Conservation (phyloP, 2,113 vertebrate species). For the Crotalus tigris region DNA sequence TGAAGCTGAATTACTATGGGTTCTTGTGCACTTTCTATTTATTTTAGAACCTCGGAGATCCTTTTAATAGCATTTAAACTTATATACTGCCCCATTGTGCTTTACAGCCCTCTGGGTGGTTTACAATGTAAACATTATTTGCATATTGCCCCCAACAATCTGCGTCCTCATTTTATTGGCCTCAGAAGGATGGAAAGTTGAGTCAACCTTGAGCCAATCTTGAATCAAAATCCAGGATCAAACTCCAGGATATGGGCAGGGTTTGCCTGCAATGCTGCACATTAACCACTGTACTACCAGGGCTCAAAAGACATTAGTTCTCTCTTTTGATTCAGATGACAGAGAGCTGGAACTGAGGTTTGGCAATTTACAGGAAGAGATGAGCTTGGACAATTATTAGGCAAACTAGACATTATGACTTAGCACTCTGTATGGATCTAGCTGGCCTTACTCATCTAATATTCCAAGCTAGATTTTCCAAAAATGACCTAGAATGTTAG, state of each 20-base stretch:
- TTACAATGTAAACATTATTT: not conserved
- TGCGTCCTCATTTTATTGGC: too few relatives aligned
- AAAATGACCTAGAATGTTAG: not conserved
- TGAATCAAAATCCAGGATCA: too few relatives aligned
- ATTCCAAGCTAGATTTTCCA: not conserved
- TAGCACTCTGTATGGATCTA: not conserved
- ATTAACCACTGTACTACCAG: not conserved
- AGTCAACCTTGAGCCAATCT: too few relatives aligned
- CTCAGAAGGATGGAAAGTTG: too few relatives aligned
- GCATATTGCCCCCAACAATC: not conserved
- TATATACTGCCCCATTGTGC: not conserved
- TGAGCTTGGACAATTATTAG: not conserved
- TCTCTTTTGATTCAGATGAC: not conserved
- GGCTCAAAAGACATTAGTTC: not conserved
- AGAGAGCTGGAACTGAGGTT: not conserved
- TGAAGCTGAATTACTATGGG: not conserved
- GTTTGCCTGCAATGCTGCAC: not conserved
- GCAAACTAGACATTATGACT: not conserved
- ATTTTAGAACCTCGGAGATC: not conserved
- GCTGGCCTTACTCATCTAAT: not conserved
- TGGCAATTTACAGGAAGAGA: not conserved
- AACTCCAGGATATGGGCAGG: not conserved
- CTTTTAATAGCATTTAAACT: not conserved
- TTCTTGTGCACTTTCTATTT: not conserved
- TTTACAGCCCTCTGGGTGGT: not conserved